phyloP scores from a whole-genome alignment of 2,888 invertebrate genomes.

The Syrphus vitripennis region DNA sequence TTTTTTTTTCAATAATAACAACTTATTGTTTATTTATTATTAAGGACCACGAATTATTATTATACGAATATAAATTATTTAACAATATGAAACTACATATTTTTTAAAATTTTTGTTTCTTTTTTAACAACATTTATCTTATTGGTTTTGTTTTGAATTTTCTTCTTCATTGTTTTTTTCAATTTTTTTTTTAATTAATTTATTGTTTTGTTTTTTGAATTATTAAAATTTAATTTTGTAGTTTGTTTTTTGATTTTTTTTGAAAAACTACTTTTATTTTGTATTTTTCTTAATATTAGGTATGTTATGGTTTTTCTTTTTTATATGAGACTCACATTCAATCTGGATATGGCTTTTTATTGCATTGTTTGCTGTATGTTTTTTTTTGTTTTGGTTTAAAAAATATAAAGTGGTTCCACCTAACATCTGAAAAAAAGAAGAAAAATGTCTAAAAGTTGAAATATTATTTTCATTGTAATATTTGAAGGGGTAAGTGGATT shows the following conservation, averaged over 20 bases:
- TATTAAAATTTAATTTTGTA: neutral
- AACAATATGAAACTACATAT: constrained; percentile 40
- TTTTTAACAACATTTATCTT: constrained; percentile 57
- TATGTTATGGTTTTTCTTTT: constrained; percentile 50
- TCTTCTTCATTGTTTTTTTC: constrained; percentile 55
- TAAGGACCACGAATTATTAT: constrained; percentile 18
- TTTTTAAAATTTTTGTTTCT: neutral
- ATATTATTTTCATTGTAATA: no score
- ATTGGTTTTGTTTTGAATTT: constrained; percentile 13
- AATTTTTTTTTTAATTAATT: constrained; percentile 54
- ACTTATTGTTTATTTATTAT: neutral
- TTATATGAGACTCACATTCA: constrained; percentile 52
- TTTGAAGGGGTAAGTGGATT: no score
- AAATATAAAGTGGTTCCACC: neutral
- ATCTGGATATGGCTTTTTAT: constrained; percentile 42
- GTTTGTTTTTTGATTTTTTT: constrained; percentile 4
- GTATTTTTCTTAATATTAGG: neutral
- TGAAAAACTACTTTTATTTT: neutral
- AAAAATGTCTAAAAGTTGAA: no score
- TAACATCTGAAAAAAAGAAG: constrained; percentile 43
- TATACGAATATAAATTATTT: constrained; percentile 30
- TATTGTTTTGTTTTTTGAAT: neutral
- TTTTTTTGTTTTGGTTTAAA: neutral
- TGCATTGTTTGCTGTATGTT: constrained; percentile 23
- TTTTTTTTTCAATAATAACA: constrained; percentile 30